These are phyloP conservation scores for Thymelicus acteon DNA, from an alignment of 2,888 invertebrate genomes.

Conservation along the genomic window DNA sequence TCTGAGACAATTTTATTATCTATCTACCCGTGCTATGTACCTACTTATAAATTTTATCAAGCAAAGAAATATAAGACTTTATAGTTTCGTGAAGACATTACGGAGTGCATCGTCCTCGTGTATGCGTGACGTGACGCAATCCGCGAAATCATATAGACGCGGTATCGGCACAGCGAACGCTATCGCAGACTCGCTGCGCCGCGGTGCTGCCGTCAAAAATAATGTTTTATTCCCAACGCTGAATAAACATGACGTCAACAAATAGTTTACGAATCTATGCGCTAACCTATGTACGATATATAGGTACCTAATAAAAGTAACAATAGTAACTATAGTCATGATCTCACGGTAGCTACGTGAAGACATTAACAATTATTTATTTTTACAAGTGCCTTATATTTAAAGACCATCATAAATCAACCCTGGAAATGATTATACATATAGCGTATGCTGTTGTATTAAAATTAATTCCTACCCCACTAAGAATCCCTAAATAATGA, in stretches of 20 bases:
- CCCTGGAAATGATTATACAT: neutral
- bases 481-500: too few species aligned
- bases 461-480: neutral
- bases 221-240: conserved; percentile 18
- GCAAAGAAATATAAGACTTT: conserved; percentile 33
- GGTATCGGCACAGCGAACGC: neutral
- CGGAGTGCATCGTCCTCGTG: conserved; percentile 26
- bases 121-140: conserved; percentile 20
- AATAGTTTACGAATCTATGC: neutral
- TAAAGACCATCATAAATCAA: conserved; percentile 9
- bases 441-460: neutral
- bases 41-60: too few species aligned
- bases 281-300: neutral
- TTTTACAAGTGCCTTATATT: neutral
- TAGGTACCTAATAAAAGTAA: neutral
- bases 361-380: conserved; percentile 8
- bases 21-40: too few species aligned
- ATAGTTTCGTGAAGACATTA: conserved; percentile 21
- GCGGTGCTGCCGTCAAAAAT: neutral
- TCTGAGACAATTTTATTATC: too few species aligned
- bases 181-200: neutral
- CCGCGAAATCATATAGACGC: neutral
- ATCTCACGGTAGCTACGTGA: conserved; percentile 7
- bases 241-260: conserved; percentile 25
- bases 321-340: conserved; percentile 7